Base-by-base conservation (phyloP, 2,888 invertebrate species). In the Caradrina clavipalpis region DNA sequence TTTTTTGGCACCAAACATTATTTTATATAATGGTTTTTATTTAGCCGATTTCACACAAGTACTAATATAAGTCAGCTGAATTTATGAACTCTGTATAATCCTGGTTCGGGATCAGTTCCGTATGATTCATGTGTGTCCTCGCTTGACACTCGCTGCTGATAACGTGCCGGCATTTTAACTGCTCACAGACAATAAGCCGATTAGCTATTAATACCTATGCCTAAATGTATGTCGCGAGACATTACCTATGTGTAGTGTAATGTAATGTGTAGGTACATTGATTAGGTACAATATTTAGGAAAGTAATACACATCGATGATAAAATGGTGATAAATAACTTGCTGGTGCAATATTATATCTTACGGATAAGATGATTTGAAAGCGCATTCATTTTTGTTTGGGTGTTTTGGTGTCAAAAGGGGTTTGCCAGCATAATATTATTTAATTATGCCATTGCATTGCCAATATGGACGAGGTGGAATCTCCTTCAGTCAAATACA, bases 121-220 rank as follows among this genome's bases (percentile, higher is more conserved):
- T 22, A 19, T 50, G 50, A 21, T 31, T 47, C 42, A 42, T 21
- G 15, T 54, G 42, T 56, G 47, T 54, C 39, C 60, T 57, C 19
- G 45, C 60, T n/a, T 17, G 45, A 35, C 22, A 49, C 21, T 39
- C 50, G 53, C 58, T 22, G 45, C 21, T 67, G 68, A 69, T 66
- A 73, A 69, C 78, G 81, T 67, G 73, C 45, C 56, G 56, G 80
- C 50, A 69, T 76, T 72, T 69, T 61, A 73, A 81, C 39, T 64
- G 47, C 39, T 39, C 21, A 11, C 45, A 64, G 58, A 80, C 79
- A 80, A 81, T 80, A 69, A 53, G 31, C 31, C 57, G 50, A 64
- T 79, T 81, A 81, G 31, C 59, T 45, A 81, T 45, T 61, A 65
- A 49, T 62, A 56, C 35, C 39, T 19, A 57, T 42, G 42, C 55